These are phyloP conservation scores for Bovichtus diacanthus DNA, from an alignment of 2,797 vertebrate genomes.

Conservation along the genomic window DNA sequence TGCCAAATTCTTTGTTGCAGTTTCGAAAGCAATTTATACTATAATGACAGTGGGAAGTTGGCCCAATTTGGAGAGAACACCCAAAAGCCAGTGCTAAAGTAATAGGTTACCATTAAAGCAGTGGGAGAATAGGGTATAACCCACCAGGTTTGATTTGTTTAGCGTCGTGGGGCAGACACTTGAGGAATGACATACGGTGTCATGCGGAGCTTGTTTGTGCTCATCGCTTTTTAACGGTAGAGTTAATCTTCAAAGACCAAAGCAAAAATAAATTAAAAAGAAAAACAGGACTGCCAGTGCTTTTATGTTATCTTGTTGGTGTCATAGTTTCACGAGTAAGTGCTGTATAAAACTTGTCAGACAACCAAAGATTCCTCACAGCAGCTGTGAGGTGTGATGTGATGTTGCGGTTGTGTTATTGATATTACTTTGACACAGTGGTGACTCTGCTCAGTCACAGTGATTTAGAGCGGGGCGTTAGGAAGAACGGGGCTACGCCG, in stretches of 20 bases:
- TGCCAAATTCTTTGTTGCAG: slow-evolving; percentile 9
- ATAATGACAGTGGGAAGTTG: neutral
- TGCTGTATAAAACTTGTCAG: slow-evolving; percentile 17
- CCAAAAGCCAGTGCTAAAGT: slow-evolving; percentile 23
- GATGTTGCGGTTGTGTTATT: slow-evolving; percentile 26
- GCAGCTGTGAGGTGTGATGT: slow-evolving; percentile 32
- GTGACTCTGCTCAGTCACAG: slow-evolving; percentile 23
- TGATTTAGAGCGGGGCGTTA: slow-evolving; percentile 35
- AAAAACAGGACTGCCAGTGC: slow-evolving; percentile 11
- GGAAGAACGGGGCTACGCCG: neutral
- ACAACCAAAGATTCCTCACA: slow-evolving; percentile 12
- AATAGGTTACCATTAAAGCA: slow-evolving; percentile 25
- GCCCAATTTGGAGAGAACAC: slow-evolving; percentile 19
- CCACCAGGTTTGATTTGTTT: slow-evolving; percentile 22
- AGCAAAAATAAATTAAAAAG: slow-evolving; percentile 25
- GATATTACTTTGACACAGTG: slow-evolving; percentile 40
- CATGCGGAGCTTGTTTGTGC: no score
- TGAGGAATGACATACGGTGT: slow-evolving; percentile 7
- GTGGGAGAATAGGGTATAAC: neutral
- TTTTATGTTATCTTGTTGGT: slow-evolving; percentile 38
- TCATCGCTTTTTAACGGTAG: slow-evolving; percentile 16
- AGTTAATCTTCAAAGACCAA: slow-evolving; percentile 17
- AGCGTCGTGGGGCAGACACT: slow-evolving; percentile 11
- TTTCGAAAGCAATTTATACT: slow-evolving; percentile 27
- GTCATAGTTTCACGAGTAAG: neutral